Evolutionary conservation across 2,797 vertebrate genomes (phyloP).

Genomic region (Sitta carolinensis): DNA sequence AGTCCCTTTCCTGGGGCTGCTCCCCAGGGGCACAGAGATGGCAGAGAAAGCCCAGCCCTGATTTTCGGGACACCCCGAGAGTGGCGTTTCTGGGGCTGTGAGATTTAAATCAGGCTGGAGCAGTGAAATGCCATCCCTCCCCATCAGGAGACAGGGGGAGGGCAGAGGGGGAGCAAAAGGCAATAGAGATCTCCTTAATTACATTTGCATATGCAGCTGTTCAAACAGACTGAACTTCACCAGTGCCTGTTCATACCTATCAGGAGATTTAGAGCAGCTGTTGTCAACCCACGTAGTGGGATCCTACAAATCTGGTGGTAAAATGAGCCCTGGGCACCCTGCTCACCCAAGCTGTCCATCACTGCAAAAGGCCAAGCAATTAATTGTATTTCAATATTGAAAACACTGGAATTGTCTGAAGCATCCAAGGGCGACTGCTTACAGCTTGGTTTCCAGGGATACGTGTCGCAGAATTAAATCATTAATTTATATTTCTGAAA

Average conservation of each 20-base stretch:
- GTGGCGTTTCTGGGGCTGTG: not conserved
- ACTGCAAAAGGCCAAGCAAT: constrained; percentile 40
- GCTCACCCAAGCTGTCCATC: constrained; percentile 41
- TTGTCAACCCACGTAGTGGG: not conserved
- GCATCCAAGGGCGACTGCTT: not conserved
- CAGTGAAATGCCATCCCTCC: not conserved
- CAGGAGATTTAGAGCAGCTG: constrained; percentile 44
- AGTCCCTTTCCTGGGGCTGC: not conserved
- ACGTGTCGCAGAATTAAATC: constrained; percentile 26
- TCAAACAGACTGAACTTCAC: constrained; percentile 59
- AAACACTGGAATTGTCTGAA: not conserved
- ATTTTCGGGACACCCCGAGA: not conserved
- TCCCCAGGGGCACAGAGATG: not conserved
- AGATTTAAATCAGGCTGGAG: not conserved
- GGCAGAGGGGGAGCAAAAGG: not conserved
- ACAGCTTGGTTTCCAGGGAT: constrained; percentile 57
- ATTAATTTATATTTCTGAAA: constrained; percentile 58
- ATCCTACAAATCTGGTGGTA: constrained; percentile 13
- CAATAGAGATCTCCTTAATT: constrained; percentile 44
- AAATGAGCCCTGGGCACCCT: not conserved
- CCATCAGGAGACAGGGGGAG: not conserved
- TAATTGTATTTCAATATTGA: constrained; percentile 43
- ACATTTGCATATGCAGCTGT: constrained; percentile 68
- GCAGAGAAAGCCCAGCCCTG: not conserved
- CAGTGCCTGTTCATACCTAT: constrained; percentile 31